These are phyloP conservation scores for Lateolabrax maculatus DNA, from an alignment of 2,797 vertebrate species.

Conservation along the genomic window DNA sequence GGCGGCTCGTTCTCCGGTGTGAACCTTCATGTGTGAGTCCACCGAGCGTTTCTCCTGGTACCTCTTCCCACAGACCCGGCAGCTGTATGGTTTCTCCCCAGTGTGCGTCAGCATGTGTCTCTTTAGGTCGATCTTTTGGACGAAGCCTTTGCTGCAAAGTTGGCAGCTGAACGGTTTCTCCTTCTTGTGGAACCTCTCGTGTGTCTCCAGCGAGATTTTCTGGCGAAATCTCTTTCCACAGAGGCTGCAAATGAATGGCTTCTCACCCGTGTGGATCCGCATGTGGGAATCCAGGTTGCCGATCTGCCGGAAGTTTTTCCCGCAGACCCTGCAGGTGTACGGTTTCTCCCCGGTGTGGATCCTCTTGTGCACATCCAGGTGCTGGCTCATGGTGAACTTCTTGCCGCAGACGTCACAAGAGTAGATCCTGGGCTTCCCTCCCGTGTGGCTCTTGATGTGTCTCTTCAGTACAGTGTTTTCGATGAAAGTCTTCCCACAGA, in stretches of 20 bases:
- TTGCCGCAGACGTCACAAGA: slow-evolving; percentile 72
- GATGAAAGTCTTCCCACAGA: slow-evolving; percentile 75
- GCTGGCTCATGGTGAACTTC: slow-evolving; percentile 78
- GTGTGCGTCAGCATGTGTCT: slow-evolving; percentile 78
- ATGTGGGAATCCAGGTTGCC: slow-evolving; percentile 78
- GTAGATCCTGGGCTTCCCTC: slow-evolving; percentile 65
- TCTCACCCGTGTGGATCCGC: slow-evolving; percentile 76
- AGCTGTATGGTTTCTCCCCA: slow-evolving; percentile 78
- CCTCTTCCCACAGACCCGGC: slow-evolving; percentile 65
- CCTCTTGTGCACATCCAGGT: slow-evolving; percentile 76
- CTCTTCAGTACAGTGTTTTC: slow-evolving; percentile 72
- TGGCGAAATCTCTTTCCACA: slow-evolving; percentile 80
- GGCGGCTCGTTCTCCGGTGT: slow-evolving; percentile 29
- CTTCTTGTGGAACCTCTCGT: slow-evolving; percentile 80
- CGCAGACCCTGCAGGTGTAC: slow-evolving; percentile 67
- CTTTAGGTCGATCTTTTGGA: slow-evolving; percentile 79
- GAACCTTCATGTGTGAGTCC: slow-evolving; percentile 75
- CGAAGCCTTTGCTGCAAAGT: slow-evolving; percentile 74
- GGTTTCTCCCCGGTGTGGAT: slow-evolving; percentile 81
- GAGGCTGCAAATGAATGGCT: slow-evolving; percentile 78
- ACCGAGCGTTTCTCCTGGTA: slow-evolving; percentile 79
- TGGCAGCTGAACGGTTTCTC: slow-evolving; percentile 71
- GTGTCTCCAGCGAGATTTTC: slow-evolving; percentile 77
- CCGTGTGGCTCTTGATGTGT: slow-evolving; percentile 74
- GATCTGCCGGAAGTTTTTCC: slow-evolving; percentile 74